Percentiles rank a stretch among this genome's conserved stretches.
Evolutionary conservation across 30 jellyfish, hydroid and myxozoan species (phyloP).

Genomic region (Nemopilema nomurai): DNA sequence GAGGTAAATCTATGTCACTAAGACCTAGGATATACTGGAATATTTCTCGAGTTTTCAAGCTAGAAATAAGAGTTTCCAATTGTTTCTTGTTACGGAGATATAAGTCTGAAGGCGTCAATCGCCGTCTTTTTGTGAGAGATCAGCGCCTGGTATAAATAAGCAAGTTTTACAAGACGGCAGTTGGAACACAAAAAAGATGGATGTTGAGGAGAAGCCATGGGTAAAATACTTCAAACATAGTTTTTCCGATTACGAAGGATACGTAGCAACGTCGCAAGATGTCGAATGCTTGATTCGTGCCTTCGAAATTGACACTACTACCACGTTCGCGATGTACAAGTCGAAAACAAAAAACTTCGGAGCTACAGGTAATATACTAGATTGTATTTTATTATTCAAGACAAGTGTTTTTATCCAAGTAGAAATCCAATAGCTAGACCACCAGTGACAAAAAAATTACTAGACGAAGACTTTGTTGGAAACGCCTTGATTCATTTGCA

Average conservation of each 20-base stretch:
- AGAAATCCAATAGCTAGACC: not conserved
- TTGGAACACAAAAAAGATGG: slow-evolving; percentile 9
- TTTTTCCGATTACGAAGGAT: slow-evolving; percentile 19
- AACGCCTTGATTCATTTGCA: not conserved
- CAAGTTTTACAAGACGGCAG: not conserved
- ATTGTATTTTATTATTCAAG: not conserved
- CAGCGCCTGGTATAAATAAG: not conserved
- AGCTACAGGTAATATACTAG: slow-evolving; percentile 15
- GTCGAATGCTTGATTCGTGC: slow-evolving; percentile 8
- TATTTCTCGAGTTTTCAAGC: not conserved
- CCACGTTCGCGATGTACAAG: slow-evolving; percentile 8
- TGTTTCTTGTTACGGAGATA: not conserved
- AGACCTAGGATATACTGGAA: not conserved
- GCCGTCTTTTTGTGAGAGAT: not conserved
- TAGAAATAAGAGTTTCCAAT: not conserved
- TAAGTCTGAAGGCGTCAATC: not conserved
- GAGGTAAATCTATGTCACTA: not conserved
- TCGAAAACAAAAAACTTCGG: slow-evolving; percentile 12
- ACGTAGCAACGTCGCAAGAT: slow-evolving; percentile 6
- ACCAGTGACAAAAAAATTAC: not conserved
- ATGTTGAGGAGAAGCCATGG: slow-evolving; percentile 17
- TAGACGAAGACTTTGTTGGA: not conserved
- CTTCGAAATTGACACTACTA: slow-evolving; percentile 9
- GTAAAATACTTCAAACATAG: slow-evolving; percentile 4
- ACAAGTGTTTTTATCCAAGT: not conserved